phyloP scores from a whole-genome alignment of 2,888 invertebrate species.

The Drosophila tanythrix region DNA sequence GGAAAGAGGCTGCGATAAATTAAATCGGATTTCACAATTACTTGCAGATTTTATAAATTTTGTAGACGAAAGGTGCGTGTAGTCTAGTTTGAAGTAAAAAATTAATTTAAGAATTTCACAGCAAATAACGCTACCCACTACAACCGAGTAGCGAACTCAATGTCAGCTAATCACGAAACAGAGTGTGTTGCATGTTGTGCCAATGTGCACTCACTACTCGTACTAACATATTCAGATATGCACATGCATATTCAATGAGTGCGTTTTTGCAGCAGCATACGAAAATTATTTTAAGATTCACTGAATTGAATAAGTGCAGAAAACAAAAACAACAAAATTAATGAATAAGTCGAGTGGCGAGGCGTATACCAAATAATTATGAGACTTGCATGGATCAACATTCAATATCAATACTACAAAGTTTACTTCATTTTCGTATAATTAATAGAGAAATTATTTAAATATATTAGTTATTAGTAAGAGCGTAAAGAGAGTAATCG shows the following conservation, averaged over 20 bases:
- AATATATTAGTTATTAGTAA: background rate
- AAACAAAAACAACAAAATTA: background rate
- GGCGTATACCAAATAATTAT: conserved; percentile 19
- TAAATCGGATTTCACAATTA: conserved; percentile 72
- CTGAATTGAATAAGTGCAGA: conserved; percentile 37
- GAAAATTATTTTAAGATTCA: conserved; percentile 54
- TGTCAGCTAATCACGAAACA: conserved; percentile 66
- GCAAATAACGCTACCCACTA: conserved; percentile 48
- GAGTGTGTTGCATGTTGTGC: conserved; percentile 71
- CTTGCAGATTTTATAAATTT: conserved; percentile 63
- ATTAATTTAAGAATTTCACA: conserved; percentile 68
- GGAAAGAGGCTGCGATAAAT: conserved; percentile 68
- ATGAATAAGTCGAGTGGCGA: conserved; percentile 13
- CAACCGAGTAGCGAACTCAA: conserved; percentile 45
- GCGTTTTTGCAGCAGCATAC: conserved; percentile 56
- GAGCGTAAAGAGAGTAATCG: background rate
- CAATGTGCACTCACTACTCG: conserved; percentile 38
- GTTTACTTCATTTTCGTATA: background rate
- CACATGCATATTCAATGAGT: conserved; percentile 64
- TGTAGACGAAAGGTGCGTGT: conserved; percentile 68
- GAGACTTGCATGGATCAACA: conserved; percentile 9
- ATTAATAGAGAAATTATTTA: conserved; percentile 1
- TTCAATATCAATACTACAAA: conserved; percentile 1
- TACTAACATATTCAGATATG: conserved; percentile 56
- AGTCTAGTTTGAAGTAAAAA: conserved; percentile 40